phyloP scores from a whole-genome alignment of 2,888 invertebrate genomes.

The Ochropleura leucogaster region DNA sequence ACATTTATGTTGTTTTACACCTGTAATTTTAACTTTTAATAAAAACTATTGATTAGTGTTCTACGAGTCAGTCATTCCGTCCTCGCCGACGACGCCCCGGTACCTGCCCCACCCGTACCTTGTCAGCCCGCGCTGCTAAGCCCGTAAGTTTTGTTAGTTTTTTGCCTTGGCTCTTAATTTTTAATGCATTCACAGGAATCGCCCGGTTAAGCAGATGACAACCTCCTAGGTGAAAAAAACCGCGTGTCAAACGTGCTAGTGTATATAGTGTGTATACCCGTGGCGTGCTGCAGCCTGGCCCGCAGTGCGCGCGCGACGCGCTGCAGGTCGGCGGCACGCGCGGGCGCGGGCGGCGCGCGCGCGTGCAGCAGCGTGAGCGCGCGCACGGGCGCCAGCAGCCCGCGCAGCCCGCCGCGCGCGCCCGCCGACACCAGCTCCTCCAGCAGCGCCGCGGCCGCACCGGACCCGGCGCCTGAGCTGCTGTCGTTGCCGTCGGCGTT shows the following conservation, averaged over 20 bases:
- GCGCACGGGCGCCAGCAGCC: constrained; percentile 77
- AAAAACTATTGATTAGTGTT: too few relatives aligned
- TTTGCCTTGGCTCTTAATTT: too few relatives aligned
- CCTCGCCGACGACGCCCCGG: too few relatives aligned
- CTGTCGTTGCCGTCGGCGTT: constrained; percentile 62
- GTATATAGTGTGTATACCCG: not conserved
- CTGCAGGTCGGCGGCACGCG: constrained; percentile 47
- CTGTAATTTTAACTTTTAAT: too few relatives aligned
- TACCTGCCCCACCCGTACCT: too few relatives aligned
- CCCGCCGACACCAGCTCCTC: constrained; percentile 73
- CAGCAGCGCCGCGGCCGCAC: constrained; percentile 75
- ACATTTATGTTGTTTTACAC: too few relatives aligned
- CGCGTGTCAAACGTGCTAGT: not conserved
- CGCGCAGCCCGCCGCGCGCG: constrained; percentile 66
- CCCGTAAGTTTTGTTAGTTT: too few relatives aligned
- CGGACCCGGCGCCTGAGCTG: constrained; percentile 60
- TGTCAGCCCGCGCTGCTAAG: too few relatives aligned
- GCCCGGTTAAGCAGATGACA: too few relatives aligned
- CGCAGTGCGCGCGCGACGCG: constrained; percentile 22
- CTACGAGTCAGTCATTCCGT: too few relatives aligned
- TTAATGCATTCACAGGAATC: too few relatives aligned
- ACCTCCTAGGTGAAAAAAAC: too few relatives aligned
- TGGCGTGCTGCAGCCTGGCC: constrained; percentile 37
- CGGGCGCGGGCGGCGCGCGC: constrained; percentile 67
- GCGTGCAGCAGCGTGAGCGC: constrained; percentile 74